phyloP scores from a whole-genome alignment of 2,113 vertebrate genomes.

The Oncorhynchus mykiss region DNA sequence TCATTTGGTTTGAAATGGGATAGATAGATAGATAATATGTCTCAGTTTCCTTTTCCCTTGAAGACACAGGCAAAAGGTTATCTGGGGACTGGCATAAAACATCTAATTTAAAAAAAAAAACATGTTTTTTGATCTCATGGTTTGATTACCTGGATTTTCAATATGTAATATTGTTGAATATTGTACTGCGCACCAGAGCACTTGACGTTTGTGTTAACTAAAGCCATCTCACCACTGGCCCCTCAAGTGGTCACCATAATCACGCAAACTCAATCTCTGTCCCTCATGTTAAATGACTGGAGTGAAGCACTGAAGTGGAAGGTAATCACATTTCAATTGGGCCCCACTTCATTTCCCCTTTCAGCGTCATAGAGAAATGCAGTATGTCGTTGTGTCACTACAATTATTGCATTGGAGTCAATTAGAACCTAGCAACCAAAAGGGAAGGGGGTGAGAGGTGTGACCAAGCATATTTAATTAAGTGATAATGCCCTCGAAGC shows the following conservation, averaged over 20 bases:
- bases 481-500: too few relatives aligned
- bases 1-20: too few relatives aligned
- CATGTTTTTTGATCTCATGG: too few relatives aligned
- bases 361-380: conserved; percentile 29
- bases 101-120: too few relatives aligned
- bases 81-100: too few relatives aligned
- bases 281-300: conserved; percentile 27
- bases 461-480: too few relatives aligned
- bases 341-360: conserved; percentile 32
- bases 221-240: background rate
- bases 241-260: conserved; percentile 23
- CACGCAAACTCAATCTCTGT: conserved; percentile 31
- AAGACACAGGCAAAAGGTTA: too few relatives aligned
- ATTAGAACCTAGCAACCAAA: conserved; percentile 12
- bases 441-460: background rate
- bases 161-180: too few relatives aligned
- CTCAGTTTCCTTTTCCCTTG: too few relatives aligned
- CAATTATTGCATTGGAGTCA: conserved; percentile 28
- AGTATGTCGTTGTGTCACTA: conserved; percentile 26
- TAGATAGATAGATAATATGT: too few relatives aligned
- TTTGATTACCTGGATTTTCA: too few relatives aligned
- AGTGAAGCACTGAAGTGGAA: conserved; percentile 31
- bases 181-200: too few relatives aligned
- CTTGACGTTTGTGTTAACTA: background rate
- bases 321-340: conserved; percentile 27